Conservation (phyloP, 2,888 invertebrate species). For the Nomada lathburiana region DNA sequence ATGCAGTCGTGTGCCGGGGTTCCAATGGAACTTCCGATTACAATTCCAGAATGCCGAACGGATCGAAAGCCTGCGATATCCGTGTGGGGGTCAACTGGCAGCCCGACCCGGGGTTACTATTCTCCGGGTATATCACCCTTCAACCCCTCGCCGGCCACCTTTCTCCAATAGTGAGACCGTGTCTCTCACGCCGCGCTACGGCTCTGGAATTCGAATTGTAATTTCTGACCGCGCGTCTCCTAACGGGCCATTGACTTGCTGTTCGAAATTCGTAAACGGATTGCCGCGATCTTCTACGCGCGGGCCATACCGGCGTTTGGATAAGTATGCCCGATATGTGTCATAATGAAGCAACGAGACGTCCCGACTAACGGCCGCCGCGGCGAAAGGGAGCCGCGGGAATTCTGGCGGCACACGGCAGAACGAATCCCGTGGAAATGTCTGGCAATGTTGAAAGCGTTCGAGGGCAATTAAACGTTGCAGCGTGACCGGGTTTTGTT, state of each 20-base stretch:
- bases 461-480: background rate
- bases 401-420: background rate
- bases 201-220: constrained; percentile 82
- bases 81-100: constrained; percentile 66
- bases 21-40: constrained; percentile 78
- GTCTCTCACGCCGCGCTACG: constrained; percentile 52
- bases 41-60: constrained; percentile 81
- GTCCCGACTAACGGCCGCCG: background rate
- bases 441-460: background rate
- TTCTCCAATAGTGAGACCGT: constrained; percentile 31
- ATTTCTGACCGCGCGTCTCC: constrained; percentile 81
- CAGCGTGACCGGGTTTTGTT: background rate
- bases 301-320: background rate
- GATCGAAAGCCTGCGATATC: constrained; percentile 71
- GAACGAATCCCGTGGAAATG: background rate
- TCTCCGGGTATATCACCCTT: constrained; percentile 48
- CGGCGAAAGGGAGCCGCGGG: background rate
- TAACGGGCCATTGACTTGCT: constrained; percentile 75
- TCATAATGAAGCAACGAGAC: constrained; percentile 38
- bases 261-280: constrained; percentile 73
- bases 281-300: constrained; percentile 55
- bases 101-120: constrained; percentile 50
- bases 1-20: constrained; percentile 42
- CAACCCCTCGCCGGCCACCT: background rate
- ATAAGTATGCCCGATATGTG: constrained; percentile 58